These are phyloP conservation scores for Penaeus indicus DNA, from an alignment of 1,140 invertebrate species.

Conservation along the genomic window DNA sequence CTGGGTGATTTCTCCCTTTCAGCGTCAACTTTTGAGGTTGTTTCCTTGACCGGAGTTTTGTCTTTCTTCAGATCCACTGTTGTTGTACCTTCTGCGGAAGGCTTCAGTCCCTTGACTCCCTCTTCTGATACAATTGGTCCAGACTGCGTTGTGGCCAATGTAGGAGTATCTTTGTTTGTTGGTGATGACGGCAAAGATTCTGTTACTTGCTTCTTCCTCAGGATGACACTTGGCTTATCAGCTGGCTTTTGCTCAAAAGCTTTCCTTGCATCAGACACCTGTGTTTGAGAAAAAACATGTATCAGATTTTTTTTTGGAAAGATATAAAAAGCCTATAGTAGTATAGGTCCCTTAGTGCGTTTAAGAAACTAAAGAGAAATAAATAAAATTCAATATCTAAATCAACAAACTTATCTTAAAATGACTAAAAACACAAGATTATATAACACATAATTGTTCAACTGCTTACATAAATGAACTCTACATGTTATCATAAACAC, in stretches of 20 bases:
- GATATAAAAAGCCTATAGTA: no score
- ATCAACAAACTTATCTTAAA: no score
- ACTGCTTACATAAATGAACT: no score
- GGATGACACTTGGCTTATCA: slow-evolving; percentile 53
- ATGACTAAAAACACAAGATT: no score
- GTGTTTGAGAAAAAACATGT: slow-evolving; percentile 41
- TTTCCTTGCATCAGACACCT: slow-evolving; percentile 68
- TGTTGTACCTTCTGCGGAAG: neutral
- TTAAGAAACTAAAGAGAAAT: neutral
- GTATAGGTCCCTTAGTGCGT: no score
- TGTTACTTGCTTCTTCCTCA: slow-evolving; percentile 43
- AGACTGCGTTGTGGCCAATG: slow-evolving; percentile 38
- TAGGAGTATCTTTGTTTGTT: slow-evolving; percentile 42
- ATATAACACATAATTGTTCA: no score
- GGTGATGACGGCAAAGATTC: slow-evolving; percentile 42
- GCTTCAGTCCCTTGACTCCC: slow-evolving; percentile 1
- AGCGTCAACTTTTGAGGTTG: neutral
- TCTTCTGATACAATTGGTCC: slow-evolving; percentile 43
- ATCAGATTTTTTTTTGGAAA: neutral
- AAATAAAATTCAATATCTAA: neutral
- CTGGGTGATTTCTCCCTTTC: slow-evolving; percentile 40
- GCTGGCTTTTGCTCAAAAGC: slow-evolving; percentile 67
- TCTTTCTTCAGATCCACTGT: slow-evolving; percentile 30
- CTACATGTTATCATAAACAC: no score
- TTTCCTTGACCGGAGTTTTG: slow-evolving; percentile 51